These are phyloP conservation scores for Eurytoma adleriae DNA, from an alignment of 2,888 invertebrate genomes.

Conservation along the genomic window DNA sequence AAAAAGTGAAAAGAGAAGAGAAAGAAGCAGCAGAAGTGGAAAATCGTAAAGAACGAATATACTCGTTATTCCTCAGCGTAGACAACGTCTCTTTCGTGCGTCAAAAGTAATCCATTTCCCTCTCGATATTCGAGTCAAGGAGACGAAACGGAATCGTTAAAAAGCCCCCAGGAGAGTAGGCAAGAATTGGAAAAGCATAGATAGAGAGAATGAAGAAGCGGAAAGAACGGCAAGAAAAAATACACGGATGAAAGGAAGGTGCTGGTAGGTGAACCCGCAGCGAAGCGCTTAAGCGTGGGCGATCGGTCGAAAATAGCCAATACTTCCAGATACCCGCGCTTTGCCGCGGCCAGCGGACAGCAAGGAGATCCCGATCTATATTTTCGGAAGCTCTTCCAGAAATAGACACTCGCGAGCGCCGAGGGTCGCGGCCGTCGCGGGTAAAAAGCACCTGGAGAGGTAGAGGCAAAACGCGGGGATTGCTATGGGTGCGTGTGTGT, in stretches of 20 bases:
- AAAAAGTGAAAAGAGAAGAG: background rate
- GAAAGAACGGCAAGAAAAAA: background rate
- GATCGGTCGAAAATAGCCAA: conserved; percentile 68
- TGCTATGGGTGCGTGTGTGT: background rate
- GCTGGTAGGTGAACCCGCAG: background rate
- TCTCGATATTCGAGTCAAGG: conserved; percentile 21
- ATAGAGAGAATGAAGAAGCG: background rate
- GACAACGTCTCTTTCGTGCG: conserved; percentile 34
- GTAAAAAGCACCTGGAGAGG: conserved; percentile 48
- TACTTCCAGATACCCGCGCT: conserved; percentile 65
- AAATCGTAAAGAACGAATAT: conserved; percentile 29
- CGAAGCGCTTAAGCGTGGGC: conserved; percentile 58
- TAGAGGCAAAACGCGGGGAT: background rate
- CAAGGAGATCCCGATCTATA: conserved; percentile 60
- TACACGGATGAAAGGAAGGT: background rate
- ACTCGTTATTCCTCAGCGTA: conserved; percentile 15
- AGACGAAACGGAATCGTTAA: conserved; percentile 31
- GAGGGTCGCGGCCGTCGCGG: background rate
- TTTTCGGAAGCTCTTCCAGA: conserved; percentile 66
- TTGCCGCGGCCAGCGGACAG: background rate
- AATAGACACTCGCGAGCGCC: conserved; percentile 60
- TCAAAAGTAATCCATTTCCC: conserved; percentile 43
- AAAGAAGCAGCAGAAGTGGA: background rate
- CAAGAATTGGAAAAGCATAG: background rate
- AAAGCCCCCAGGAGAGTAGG: background rate